Evolutionary conservation across 2,113 vertebrate genomes (phyloP).

Genomic region (Mola mola): DNA sequence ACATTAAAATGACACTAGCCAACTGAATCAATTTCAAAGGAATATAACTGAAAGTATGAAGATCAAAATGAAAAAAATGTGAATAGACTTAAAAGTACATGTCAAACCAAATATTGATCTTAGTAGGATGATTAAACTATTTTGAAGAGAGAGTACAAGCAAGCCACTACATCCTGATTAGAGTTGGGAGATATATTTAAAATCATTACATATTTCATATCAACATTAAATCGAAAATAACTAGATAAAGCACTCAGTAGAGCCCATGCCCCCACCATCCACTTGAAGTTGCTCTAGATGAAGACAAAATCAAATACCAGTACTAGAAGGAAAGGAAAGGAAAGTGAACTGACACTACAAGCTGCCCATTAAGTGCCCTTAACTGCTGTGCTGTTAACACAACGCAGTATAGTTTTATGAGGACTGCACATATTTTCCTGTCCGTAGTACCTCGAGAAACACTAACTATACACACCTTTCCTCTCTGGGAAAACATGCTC

Average conservation of each 20-base stretch:
- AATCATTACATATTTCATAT: too few species aligned
- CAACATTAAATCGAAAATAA: too few species aligned
- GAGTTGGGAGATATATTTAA: background rate
- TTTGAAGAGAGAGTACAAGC: background rate
- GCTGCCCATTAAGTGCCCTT: too few species aligned
- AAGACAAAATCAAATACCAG: too few species aligned
- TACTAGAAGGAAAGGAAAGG: too few species aligned
- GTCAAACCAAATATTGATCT: background rate
- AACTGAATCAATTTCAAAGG: background rate
- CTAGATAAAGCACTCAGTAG: too few species aligned
- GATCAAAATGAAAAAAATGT: background rate
- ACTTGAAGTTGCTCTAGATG: too few species aligned
- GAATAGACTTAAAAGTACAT: too few species aligned
- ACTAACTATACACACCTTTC: conserved; percentile 27
- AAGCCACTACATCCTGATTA: background rate
- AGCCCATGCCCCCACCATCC: too few species aligned
- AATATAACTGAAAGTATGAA: background rate
- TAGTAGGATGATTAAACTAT: background rate
- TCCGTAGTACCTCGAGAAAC: conserved; percentile 36
- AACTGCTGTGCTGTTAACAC: conserved; percentile 36
- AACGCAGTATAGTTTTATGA: conserved; percentile 4
- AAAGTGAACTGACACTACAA: too few species aligned
- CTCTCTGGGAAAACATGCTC: conserved; percentile 51
- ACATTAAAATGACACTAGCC: too few species aligned
- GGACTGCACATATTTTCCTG: conserved; percentile 39